Conservation (phyloP, 2,888 invertebrate species). For the Rhimphoctona megacephalus region DNA sequence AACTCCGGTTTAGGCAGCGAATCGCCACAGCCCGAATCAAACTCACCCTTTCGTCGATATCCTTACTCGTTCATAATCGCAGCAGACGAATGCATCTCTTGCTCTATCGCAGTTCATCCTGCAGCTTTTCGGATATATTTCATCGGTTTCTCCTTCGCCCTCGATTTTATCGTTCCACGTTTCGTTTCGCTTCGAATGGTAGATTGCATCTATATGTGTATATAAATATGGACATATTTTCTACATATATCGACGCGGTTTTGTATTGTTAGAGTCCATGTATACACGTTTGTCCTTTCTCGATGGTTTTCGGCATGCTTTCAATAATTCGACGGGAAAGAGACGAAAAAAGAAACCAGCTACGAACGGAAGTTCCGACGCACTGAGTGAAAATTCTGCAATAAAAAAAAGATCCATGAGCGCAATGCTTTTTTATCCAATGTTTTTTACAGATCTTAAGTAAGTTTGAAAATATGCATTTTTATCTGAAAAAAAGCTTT, state of each 20-base stretch:
- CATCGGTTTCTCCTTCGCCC: slow-evolving; percentile 22
- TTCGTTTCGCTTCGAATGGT: slow-evolving; percentile 26
- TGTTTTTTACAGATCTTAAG: too few relatives aligned
- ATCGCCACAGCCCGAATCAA: slow-evolving; percentile 55
- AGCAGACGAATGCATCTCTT: slow-evolving; percentile 61
- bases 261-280: not conserved
- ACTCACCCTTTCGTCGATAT: slow-evolving; percentile 51
- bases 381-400: slow-evolving; percentile 37
- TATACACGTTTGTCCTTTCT: slow-evolving; percentile 31
- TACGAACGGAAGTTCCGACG: slow-evolving; percentile 61
- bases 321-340: slow-evolving; percentile 58
- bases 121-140: slow-evolving; percentile 1
- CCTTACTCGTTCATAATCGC: slow-evolving; percentile 66
- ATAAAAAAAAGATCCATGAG: not conserved
- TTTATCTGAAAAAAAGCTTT: not conserved
- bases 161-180: slow-evolving; percentile 48
- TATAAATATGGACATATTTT: not conserved
- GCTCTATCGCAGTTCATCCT: slow-evolving; percentile 36
- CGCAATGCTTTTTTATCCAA: not conserved
- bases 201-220: not conserved
- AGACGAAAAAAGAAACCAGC: slow-evolving; percentile 32
- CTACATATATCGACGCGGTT: not conserved
- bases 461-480: not conserved
- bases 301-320: slow-evolving; percentile 68
- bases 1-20: slow-evolving; percentile 50